phyloP scores from a whole-genome alignment of 2,888 invertebrate species.

The Dynastes tityus region DNA sequence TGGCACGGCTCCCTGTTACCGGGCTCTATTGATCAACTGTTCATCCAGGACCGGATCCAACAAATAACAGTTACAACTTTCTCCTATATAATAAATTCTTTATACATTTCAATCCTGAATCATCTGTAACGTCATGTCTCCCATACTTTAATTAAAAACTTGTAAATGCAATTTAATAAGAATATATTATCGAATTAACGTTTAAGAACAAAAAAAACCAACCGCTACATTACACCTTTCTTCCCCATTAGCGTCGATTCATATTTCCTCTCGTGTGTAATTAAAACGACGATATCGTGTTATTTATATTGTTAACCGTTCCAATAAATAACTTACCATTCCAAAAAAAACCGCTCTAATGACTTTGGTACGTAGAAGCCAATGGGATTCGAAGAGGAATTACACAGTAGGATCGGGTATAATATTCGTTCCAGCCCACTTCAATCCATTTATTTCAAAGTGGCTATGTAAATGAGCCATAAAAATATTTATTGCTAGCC shows the following conservation, averaged over 20 bases:
- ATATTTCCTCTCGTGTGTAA: neutral
- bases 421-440: constrained; percentile 10
- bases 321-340: neutral
- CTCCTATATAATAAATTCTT: too few species aligned
- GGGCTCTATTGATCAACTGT: too few species aligned
- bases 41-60: too few species aligned
- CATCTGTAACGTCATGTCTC: too few species aligned
- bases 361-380: neutral
- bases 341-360: neutral
- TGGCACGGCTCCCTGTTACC: too few species aligned
- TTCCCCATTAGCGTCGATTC: too few species aligned
- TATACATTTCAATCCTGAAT: too few species aligned
- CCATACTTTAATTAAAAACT: too few species aligned
- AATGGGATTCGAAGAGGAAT: constrained; percentile 1
- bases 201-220: neutral
- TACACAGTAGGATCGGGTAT: too few species aligned
- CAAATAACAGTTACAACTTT: too few species aligned
- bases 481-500: constrained; percentile 24
- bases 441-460: constrained; percentile 1
- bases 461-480: constrained; percentile 23
- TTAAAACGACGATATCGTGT: constrained; percentile 21
- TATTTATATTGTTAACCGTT: constrained; percentile 10
- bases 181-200: neutral
- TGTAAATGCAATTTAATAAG: neutral
- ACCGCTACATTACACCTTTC: constrained; percentile 8